phyloP scores from a whole-genome alignment of 2,113 vertebrate genomes.

The Egretta garzetta region DNA sequence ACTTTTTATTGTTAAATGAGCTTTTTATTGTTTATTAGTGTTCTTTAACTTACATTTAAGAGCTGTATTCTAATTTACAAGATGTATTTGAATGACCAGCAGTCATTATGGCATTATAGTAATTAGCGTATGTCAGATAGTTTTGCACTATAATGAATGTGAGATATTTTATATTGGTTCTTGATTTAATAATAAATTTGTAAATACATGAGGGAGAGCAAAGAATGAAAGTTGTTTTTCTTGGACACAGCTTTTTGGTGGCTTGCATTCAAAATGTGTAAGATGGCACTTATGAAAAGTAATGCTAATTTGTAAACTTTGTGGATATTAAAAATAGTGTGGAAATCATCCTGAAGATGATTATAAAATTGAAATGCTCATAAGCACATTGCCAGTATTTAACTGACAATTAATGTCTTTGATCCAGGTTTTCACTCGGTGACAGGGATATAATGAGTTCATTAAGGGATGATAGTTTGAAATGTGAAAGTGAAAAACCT shows the following conservation, averaged over 20 bases:
- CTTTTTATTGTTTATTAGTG: background rate
- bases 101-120: background rate
- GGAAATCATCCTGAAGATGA: background rate
- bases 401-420: background rate
- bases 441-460: background rate
- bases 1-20: background rate
- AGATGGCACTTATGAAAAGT: background rate
- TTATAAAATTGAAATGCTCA: background rate
- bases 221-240: background rate
- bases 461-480: background rate
- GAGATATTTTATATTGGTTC: background rate
- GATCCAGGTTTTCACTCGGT: background rate
- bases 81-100: background rate
- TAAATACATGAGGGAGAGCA: background rate
- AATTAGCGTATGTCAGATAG: background rate
- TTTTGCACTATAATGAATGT: background rate
- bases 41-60: background rate
- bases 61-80: background rate
- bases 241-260: background rate
- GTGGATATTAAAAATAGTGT: background rate
- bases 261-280: background rate
- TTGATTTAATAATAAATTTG: background rate
- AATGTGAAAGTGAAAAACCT: background rate
- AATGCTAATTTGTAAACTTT: background rate
- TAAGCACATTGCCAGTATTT: background rate